Percentiles rank a stretch among this genome's conserved stretches.
These are phyloP conservation scores for Andricus grossulariae DNA, from an alignment of 1,140 invertebrate genomes.

Conservation along the genomic window DNA sequence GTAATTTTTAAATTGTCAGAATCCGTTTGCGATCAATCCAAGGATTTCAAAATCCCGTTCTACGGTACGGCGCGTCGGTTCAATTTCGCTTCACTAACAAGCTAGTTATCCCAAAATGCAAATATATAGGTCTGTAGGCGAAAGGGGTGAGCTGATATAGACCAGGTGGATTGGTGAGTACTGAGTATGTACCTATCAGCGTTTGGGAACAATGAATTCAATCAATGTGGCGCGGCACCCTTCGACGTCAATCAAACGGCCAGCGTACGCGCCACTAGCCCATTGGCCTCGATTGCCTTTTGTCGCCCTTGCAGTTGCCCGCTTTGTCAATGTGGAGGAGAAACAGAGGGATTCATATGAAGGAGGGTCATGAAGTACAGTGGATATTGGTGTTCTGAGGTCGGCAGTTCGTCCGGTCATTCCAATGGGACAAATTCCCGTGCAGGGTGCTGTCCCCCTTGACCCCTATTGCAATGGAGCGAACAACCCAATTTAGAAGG, in stretches of 20 bases:
- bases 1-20: no score
- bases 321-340: constrained; percentile 12
- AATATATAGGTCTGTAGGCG: constrained; percentile 15
- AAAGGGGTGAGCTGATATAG: constrained; percentile 14
- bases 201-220: constrained; percentile 69
- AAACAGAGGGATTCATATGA: background rate
- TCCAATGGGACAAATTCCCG: constrained; percentile 17
- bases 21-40: no score
- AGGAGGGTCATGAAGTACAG: background rate
- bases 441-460: background rate
- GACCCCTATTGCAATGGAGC: background rate
- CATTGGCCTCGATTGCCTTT: constrained; percentile 68
- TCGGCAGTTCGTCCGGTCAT: background rate
- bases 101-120: constrained; percentile 21
- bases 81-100: background rate
- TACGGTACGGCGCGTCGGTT: no score
- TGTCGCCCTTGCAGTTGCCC: constrained; percentile 52
- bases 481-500: constrained; percentile 12
- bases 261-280: constrained; percentile 60
- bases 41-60: no score
- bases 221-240: constrained; percentile 65
- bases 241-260: constrained; percentile 69
- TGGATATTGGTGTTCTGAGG: constrained; percentile 14
- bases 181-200: constrained; percentile 41
- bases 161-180: background rate